A percentile compares a stretch with the other conserved stretches of the same genome.
These are phyloP conservation scores for Anomalospiza imberbis DNA, from an alignment of 2,797 vertebrate genomes.

Conservation along the genomic window DNA sequence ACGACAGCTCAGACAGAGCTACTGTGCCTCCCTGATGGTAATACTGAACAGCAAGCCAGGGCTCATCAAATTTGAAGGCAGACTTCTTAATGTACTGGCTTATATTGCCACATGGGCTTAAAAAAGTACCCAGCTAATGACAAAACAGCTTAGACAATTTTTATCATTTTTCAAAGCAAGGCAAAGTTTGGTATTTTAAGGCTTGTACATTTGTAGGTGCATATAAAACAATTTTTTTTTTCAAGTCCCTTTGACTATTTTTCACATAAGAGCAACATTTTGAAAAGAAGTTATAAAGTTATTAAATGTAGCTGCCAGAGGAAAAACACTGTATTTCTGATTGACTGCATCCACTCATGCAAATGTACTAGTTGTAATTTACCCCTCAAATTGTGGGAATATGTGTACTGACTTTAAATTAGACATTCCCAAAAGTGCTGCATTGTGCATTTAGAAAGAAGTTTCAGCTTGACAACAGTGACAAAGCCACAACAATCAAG, in stretches of 20 bases:
- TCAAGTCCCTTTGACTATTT: neutral
- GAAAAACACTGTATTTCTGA: neutral
- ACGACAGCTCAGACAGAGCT: neutral
- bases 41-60: neutral
- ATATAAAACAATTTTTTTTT: neutral
- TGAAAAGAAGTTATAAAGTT: neutral
- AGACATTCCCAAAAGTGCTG: neutral
- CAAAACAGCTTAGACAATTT: neutral
- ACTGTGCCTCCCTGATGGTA: neutral
- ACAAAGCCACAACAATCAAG: neutral
- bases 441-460: neutral
- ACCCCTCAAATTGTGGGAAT: neutral
- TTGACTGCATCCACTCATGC: neutral
- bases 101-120: neutral
- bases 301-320: neutral
- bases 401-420: neutral
- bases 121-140: neutral
- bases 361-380: neutral
- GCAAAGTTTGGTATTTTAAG: conserved; percentile 2
- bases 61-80: neutral
- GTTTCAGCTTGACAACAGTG: neutral
- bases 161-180: neutral
- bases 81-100: neutral
- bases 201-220: neutral
- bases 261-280: neutral